phyloP scores from a whole-genome alignment of 2,797 vertebrate species.

The Karalla daura region DNA sequence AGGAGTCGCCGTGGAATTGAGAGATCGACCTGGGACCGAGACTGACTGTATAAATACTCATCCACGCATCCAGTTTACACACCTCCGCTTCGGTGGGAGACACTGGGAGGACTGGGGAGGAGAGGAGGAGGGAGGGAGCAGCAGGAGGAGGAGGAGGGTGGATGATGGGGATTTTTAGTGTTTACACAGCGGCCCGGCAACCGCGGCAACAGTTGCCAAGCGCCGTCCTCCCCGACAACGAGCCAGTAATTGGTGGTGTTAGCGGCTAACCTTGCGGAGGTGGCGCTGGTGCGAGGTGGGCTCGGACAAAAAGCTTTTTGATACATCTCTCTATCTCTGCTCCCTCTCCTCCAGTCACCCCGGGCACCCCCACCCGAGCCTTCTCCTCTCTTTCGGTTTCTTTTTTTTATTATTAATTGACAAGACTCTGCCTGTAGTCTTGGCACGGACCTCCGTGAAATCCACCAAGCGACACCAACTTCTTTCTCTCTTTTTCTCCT shows the following conservation, averaged over 20 bases:
- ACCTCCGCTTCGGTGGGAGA: conserved; percentile 53
- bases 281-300: conserved; percentile 72
- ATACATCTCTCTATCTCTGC: conserved; percentile 60
- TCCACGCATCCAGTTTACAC: not conserved
- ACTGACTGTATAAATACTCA: conserved; percentile 4
- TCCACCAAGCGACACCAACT: too few species aligned
- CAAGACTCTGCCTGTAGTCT: conserved; percentile 60
- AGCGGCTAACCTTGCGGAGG: conserved; percentile 81
- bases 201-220: conserved; percentile 80
- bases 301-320: conserved; percentile 82
- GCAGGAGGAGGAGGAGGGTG: conserved; percentile 56
- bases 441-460: conserved; percentile 59
- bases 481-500: not conserved
- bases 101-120: conserved; percentile 34
- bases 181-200: conserved; percentile 74
- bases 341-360: conserved; percentile 43
- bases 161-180: conserved; percentile 66
- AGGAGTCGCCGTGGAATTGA: conserved; percentile 55
- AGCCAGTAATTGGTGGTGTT: conserved; percentile 84
- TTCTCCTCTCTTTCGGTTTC: not conserved
- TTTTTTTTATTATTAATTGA: conserved; percentile 3
- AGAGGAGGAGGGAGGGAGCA: conserved; percentile 48
- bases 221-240: conserved; percentile 77
- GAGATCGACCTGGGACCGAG: conserved; percentile 32
- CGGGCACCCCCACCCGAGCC: conserved; percentile 25